Percentiles rank a stretch among this genome's conserved stretches.
Evolutionary conservation across 2,797 vertebrate genomes (phyloP).

Genomic region (Furcifer pardalis): DNA sequence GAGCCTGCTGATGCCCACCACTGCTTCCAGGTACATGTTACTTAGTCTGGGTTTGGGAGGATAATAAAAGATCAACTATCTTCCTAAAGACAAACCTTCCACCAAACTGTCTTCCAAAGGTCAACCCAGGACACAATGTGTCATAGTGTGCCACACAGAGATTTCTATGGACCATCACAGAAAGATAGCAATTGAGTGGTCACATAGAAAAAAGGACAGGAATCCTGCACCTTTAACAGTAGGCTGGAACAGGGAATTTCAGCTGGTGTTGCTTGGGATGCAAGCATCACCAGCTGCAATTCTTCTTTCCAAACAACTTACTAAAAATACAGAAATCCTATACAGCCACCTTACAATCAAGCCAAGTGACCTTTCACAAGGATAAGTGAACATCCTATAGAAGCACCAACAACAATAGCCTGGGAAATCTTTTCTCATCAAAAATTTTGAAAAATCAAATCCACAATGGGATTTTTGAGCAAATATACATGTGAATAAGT

Average conservation of each 20-base stretch:
- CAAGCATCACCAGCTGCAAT: too few species aligned
- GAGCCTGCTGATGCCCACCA: too few species aligned
- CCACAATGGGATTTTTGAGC: background rate
- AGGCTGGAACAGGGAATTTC: too few species aligned
- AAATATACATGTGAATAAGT: background rate
- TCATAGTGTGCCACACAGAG: background rate
- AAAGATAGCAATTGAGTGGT: background rate
- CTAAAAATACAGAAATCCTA: too few species aligned
- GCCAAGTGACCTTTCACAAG: background rate
- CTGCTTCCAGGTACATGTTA: background rate
- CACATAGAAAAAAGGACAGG: too few species aligned
- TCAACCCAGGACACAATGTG: background rate
- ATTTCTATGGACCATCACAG: background rate
- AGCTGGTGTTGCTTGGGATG: too few species aligned
- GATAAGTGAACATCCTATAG: background rate
- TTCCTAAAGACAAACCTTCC: background rate
- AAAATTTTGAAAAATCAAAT: background rate
- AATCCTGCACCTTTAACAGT: too few species aligned
- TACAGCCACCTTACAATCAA: background rate
- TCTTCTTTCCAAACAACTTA: too few species aligned
- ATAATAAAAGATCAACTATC: background rate
- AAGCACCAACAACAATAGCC: background rate
- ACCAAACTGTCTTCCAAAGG: background rate
- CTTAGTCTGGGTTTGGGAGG: background rate
- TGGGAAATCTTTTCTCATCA: background rate